Conservation (phyloP, 92 coral and sea anemone genomes). For the Epizoanthus stellaris region DNA sequence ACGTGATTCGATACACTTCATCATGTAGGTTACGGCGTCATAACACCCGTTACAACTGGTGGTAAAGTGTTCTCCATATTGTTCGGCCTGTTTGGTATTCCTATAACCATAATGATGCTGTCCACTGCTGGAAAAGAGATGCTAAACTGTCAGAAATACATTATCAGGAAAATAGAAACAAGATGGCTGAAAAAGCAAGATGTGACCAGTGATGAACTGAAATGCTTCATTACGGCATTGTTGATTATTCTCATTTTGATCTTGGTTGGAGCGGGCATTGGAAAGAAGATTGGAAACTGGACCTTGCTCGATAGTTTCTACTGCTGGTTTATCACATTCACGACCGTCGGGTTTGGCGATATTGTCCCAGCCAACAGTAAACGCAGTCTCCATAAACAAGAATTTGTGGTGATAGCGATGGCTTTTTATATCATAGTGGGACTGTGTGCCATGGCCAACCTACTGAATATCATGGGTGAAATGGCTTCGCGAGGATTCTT, state of each 20-base stretch:
- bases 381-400: background rate
- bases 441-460: constrained; percentile 24
- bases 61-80: constrained; percentile 15
- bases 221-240: background rate
- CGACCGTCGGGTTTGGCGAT: constrained; percentile 38
- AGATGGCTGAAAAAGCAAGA: background rate
- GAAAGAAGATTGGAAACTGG: background rate
- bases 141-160: constrained; percentile 5
- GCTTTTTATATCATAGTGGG: constrained; percentile 12
- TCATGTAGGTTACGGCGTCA: constrained; percentile 6
- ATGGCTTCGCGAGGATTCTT: constrained; percentile 22
- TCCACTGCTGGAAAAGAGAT: constrained; percentile 15
- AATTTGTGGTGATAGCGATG: background rate
- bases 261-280: background rate
- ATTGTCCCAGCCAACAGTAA: background rate
- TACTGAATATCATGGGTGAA: constrained; percentile 21
- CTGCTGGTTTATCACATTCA: constrained; percentile 27
- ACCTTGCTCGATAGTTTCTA: background rate
- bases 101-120: constrained; percentile 19
- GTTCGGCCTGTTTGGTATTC: constrained; percentile 21
- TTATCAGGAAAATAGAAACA: constrained; percentile 12
- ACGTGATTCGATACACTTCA: background rate
- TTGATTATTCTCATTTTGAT: background rate
- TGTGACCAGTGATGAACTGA: background rate
- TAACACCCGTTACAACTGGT: constrained; percentile 17